Base-by-base conservation (phyloP, 2,797 vertebrate genomes). In the Odontamblyopus rebecca region DNA sequence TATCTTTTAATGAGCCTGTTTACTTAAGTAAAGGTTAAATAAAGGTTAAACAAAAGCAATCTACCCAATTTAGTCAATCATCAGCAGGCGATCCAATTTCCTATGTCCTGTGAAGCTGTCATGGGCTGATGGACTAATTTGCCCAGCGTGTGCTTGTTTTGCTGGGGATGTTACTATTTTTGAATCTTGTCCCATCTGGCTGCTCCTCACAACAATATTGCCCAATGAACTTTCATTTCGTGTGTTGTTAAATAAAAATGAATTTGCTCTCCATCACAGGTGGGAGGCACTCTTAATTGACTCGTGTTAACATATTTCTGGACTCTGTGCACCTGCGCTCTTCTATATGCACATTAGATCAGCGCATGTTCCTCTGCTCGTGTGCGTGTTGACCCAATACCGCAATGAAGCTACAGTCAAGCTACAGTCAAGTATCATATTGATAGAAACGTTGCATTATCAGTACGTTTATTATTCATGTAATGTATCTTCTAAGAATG, bases 181-280 rank as follows among this genome's bases (percentile, higher is more conserved):
- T 86, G 85, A 92, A 89, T 71, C 79, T 76, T 75, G 92, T 92
- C 93, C 89, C 93, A 94, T 93, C 93, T 94, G 93, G 92, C 75
- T 63, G 41, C 67, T 82, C 79, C 69, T 83, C 83, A 79, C 85
- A 85, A 93, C 89, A 92, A 92, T 93, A 92, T 93, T 85, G 85
- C 82, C 88, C 89, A 88, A 89, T 93, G 91, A 93, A 89, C 91
- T 90, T 92, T 93, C 83, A 91, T 93, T 90, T 92, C 86, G 82
- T 85, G 73, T 81, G 83, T 86, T 91, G 93, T 92, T 93, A 92
- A 92, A 87, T 89, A 89, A 89, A 93, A 92, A 92, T 92, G 90
- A 93, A 91, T 88, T 78, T 89, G 90, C 89, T 87, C 88, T 90
- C 88, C 81, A 91, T 92, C 93, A 92, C 93, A 94, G 93, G 92